phyloP scores from a whole-genome alignment of 2,888 invertebrate genomes.

The Stratiomys singularior region DNA sequence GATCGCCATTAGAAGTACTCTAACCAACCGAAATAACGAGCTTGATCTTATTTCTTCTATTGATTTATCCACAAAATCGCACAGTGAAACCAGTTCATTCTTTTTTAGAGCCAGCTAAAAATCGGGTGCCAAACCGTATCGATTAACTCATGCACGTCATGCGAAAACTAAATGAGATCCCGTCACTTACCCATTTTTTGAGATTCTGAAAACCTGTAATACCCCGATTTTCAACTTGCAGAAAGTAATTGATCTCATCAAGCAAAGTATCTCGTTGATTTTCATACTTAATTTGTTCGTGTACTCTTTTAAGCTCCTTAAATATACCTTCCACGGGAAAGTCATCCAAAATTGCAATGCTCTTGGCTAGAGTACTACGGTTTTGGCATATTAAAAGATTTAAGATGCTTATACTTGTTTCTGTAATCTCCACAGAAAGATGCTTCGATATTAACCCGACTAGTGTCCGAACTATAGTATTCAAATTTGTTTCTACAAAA shows the following conservation, averaged over 20 bases:
- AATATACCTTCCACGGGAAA: conserved; percentile 66
- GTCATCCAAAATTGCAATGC: conserved; percentile 67
- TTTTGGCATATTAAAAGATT: conserved; percentile 69
- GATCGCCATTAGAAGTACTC: conserved; percentile 54
- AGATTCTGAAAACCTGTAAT: conserved; percentile 59
- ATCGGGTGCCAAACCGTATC: conserved; percentile 27
- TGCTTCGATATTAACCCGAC: not conserved
- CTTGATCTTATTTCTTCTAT: conserved; percentile 10
- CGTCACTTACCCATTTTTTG: conserved; percentile 54
- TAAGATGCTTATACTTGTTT: conserved; percentile 65
- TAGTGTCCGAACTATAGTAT: not conserved
- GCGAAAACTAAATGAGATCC: not conserved
- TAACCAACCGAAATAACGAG: conserved; percentile 6
- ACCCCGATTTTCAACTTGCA: conserved; percentile 63
- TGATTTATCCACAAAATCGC: conserved; percentile 10
- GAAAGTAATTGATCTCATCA: conserved; percentile 67
- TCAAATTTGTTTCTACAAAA: not conserved
- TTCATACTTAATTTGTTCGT: conserved; percentile 60
- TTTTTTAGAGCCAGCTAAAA: conserved; percentile 69
- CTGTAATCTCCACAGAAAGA: conserved; percentile 9
- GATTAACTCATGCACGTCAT: conserved; percentile 58
- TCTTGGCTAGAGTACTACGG: conserved; percentile 64
- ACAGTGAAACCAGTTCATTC: conserved; percentile 58
- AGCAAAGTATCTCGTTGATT: conserved; percentile 58
- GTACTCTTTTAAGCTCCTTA: conserved; percentile 59